Conservation (phyloP, 2,888 invertebrate genomes). For the Meghimatium bilineatum region DNA sequence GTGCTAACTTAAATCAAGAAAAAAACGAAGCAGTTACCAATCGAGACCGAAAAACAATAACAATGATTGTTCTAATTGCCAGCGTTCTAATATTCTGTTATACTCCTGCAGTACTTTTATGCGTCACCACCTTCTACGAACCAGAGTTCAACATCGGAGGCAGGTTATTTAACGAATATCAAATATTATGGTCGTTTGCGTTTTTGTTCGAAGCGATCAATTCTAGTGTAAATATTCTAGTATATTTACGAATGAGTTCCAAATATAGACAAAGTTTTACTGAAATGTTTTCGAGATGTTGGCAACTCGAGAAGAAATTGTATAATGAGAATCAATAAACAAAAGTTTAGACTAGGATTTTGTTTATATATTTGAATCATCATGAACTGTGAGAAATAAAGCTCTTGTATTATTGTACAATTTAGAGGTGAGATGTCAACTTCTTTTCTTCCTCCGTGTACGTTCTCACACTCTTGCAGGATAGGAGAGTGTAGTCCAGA, state of each 20-base stretch:
- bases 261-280: background rate
- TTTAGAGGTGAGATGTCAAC: too few species aligned
- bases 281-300: background rate
- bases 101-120: background rate
- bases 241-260: background rate
- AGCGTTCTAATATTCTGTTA: slow-evolving; percentile 2
- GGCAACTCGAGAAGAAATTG: background rate
- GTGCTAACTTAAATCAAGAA: background rate
- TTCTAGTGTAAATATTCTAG: slow-evolving; percentile 14
- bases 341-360: too few species aligned
- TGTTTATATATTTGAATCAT: too few species aligned
- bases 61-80: slow-evolving; percentile 10
- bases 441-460: too few species aligned
- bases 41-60: background rate
- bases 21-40: background rate
- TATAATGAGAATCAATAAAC: background rate
- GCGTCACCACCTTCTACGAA: background rate
- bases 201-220: slow-evolving; percentile 5
- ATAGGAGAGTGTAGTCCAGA: too few species aligned
- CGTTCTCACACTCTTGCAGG: too few species aligned
- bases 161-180: background rate
- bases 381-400: too few species aligned
- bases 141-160: slow-evolving; percentile 8
- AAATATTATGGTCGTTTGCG: background rate
- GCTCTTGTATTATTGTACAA: too few species aligned